Percentiles rank a stretch among this genome's conserved stretches.
phyloP scores from a whole-genome alignment of 2,113 vertebrate species.

The Nanorana parkeri region DNA sequence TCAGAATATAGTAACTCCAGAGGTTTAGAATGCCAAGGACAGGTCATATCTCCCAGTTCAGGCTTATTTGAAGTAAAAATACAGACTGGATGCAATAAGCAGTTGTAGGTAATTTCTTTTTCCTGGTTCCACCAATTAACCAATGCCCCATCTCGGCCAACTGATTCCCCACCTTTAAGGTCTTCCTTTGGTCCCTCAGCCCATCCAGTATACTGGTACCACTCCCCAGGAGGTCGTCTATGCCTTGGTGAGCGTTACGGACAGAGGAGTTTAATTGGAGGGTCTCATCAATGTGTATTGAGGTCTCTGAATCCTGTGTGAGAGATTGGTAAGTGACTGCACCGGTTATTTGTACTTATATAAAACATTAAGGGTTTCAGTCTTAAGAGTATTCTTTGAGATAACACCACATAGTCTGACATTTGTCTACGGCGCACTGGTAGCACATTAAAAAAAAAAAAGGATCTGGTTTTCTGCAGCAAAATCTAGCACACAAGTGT shows the following conservation, averaged over 20 bases:
- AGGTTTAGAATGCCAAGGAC: no score
- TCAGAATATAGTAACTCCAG: no score
- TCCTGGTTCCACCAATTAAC: background rate
- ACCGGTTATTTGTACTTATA: slow-evolving; percentile 20
- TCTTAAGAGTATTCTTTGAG: background rate
- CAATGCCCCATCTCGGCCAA: background rate
- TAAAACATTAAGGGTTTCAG: slow-evolving; percentile 1
- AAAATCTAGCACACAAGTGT: no score
- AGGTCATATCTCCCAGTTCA: no score
- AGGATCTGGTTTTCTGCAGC: no score
- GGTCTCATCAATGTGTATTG: slow-evolving; percentile 95
- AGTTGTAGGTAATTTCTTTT: background rate
- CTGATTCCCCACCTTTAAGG: slow-evolving; percentile 86
- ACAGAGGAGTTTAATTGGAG: slow-evolving; percentile 90
- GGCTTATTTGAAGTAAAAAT: background rate
- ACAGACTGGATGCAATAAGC: background rate
- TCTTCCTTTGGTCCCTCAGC: slow-evolving; percentile 91
- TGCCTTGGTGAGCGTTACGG: slow-evolving; percentile 89
- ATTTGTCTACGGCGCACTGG: no score
- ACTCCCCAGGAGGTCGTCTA: slow-evolving; percentile 95
- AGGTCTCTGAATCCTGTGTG: slow-evolving; percentile 91
- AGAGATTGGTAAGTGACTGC: slow-evolving; percentile 61
- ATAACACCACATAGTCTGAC: background rate
- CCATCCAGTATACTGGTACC: slow-evolving; percentile 89
- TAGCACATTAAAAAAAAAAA: no score